A percentile compares a stretch with the other conserved stretches of the same genome.
Evolutionary conservation across 2,888 invertebrate species (phyloP).

Genomic region (Tuta absoluta): DNA sequence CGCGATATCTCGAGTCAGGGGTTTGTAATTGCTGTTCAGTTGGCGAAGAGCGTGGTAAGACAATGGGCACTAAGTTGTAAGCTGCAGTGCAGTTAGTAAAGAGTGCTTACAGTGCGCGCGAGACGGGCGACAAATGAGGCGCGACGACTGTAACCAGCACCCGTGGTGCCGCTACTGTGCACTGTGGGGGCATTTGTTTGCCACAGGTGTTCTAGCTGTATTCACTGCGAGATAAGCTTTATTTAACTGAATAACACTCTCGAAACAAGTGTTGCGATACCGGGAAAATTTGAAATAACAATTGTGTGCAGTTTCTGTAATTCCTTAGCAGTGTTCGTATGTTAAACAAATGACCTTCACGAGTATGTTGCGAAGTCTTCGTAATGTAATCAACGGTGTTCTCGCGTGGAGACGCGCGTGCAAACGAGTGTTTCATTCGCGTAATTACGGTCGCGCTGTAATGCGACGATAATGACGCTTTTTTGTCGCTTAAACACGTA

Average conservation of each 20-base stretch:
- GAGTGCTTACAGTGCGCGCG: background rate
- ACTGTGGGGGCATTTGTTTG: background rate
- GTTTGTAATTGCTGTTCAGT: conserved; percentile 16
- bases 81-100: conserved; percentile 2
- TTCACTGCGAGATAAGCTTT: background rate
- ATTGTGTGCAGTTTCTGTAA: conserved; percentile 2
- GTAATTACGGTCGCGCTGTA: conserved; percentile 18
- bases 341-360: background rate
- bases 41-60: background rate
- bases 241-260: background rate
- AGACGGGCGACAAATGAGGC: background rate
- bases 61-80: conserved; percentile 7
- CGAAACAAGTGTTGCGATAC: background rate
- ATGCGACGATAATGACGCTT: conserved; percentile 2
- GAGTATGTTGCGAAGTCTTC: background rate
- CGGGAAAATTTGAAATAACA: conserved; percentile 1
- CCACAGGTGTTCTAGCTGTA: background rate
- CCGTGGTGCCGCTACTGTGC: background rate
- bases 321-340: background rate
- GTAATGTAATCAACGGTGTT: background rate
- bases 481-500: conserved; percentile 3
- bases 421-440: conserved; percentile 24
- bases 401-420: background rate
- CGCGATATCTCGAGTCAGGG: background rate
- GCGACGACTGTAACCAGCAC: background rate